Percentiles rank a stretch among this genome's conserved stretches.
These are phyloP conservation scores for Caranx melampygus DNA, from an alignment of 2,113 vertebrate species.

Conservation along the genomic window DNA sequence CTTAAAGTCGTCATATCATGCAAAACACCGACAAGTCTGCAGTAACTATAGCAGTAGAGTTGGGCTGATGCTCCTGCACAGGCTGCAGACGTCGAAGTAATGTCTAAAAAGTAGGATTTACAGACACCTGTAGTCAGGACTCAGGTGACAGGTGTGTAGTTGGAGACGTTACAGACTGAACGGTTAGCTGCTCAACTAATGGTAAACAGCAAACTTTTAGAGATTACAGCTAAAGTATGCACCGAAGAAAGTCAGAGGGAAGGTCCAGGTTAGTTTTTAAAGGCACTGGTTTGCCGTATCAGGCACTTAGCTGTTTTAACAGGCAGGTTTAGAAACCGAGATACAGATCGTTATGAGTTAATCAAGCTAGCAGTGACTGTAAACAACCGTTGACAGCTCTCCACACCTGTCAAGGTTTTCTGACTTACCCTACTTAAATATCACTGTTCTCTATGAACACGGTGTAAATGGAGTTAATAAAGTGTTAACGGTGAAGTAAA, in stretches of 20 bases:
- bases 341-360: background rate
- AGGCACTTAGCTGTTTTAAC: background rate
- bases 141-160: too few relatives aligned
- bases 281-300: background rate
- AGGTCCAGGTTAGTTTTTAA: background rate
- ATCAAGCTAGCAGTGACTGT: conserved; percentile 21
- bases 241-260: background rate
- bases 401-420: background rate
- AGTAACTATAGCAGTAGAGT: too few relatives aligned
- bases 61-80: too few relatives aligned
- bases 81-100: too few relatives aligned
- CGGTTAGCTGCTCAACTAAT: too few relatives aligned
- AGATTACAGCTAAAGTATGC: background rate
- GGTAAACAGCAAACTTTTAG: background rate
- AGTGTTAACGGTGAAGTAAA: background rate
- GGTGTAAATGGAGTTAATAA: rapidly evolving
- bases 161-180: too few relatives aligned
- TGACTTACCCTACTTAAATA: background rate
- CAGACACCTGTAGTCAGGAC: too few relatives aligned
- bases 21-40: too few relatives aligned
- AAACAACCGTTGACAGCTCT: conserved; percentile 6
- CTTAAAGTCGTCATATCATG: too few relatives aligned
- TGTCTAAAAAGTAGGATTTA: too few relatives aligned
- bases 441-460: rapidly evolving
- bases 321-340: background rate